phyloP scores from a whole-genome alignment of 1,140 invertebrate species.

The Diachasmimorpha longicaudata region DNA sequence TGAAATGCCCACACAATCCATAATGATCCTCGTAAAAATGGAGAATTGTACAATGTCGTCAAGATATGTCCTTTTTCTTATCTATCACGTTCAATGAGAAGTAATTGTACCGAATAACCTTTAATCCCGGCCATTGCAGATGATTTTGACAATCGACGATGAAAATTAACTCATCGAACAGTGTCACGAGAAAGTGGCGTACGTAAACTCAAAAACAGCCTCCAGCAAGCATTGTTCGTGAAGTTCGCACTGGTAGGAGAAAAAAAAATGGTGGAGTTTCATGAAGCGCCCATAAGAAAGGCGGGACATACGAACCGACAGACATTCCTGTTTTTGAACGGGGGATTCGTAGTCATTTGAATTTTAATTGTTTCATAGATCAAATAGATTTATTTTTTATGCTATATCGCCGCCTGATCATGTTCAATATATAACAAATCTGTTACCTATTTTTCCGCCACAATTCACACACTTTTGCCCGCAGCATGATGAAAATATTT shows the following conservation, averaged over 20 bases:
- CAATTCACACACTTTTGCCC: too few species aligned
- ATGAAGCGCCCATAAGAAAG: too few species aligned
- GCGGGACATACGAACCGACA: too few species aligned
- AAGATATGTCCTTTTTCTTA: background rate
- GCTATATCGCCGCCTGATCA: too few species aligned
- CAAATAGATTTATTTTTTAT: too few species aligned
- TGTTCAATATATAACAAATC: too few species aligned
- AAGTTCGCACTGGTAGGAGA: background rate
- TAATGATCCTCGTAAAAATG: background rate
- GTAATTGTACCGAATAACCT: conserved; percentile 45
- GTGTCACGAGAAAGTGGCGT: background rate
- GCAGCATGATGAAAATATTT: too few species aligned
- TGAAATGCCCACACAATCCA: background rate
- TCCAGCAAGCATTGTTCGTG: background rate
- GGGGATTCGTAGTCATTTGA: too few species aligned
- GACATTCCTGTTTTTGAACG: too few species aligned
- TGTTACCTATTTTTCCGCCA: too few species aligned
- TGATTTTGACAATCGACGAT: conserved; percentile 39
- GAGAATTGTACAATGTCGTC: background rate
- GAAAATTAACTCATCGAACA: conserved; percentile 25
- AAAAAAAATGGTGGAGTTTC: too few species aligned
- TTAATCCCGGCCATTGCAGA: conserved; percentile 58
- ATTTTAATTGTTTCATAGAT: too few species aligned
- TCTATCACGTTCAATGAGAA: background rate
- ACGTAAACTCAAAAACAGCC: conserved; percentile 12